Conservation (phyloP, 2,888 invertebrate species). For the Nezara viridula region DNA sequence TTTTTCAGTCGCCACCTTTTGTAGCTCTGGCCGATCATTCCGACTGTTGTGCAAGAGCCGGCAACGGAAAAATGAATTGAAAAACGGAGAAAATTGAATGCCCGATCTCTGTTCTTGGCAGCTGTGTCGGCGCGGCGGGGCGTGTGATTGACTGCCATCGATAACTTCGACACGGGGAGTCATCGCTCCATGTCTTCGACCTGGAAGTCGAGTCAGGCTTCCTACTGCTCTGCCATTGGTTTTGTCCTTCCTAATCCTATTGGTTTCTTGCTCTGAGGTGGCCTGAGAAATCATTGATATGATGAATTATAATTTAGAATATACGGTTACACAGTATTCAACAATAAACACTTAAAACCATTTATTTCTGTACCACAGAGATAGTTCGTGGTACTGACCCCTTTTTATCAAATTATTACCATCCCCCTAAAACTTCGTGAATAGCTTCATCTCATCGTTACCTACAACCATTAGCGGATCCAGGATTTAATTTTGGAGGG, state of each 20-base stretch:
- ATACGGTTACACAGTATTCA: too few relatives aligned
- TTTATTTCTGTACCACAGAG: too few relatives aligned
- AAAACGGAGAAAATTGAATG: slow-evolving; percentile 25
- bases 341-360: too few relatives aligned
- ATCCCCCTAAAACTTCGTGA: too few relatives aligned
- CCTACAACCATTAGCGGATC: too few relatives aligned
- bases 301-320: too few relatives aligned
- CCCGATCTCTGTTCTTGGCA: slow-evolving; percentile 35
- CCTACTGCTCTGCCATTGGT: not conserved
- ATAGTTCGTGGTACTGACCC: too few relatives aligned
- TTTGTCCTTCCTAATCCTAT: not conserved
- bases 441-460: too few relatives aligned
- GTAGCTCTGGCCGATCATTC: slow-evolving; percentile 36
- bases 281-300: too few relatives aligned
- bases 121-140: not conserved
- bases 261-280: not conserved
- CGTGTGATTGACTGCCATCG: not conserved
- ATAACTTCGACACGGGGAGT: not conserved
- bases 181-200: not conserved
- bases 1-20: slow-evolving; percentile 23
- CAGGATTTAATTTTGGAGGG: too few relatives aligned
- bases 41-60: slow-evolving; percentile 26
- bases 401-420: too few relatives aligned
- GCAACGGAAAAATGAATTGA: slow-evolving; percentile 19
- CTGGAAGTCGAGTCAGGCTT: not conserved